Conservation (phyloP, 2,113 vertebrate genomes). For the Oncorhynchus clarkii region DNA sequence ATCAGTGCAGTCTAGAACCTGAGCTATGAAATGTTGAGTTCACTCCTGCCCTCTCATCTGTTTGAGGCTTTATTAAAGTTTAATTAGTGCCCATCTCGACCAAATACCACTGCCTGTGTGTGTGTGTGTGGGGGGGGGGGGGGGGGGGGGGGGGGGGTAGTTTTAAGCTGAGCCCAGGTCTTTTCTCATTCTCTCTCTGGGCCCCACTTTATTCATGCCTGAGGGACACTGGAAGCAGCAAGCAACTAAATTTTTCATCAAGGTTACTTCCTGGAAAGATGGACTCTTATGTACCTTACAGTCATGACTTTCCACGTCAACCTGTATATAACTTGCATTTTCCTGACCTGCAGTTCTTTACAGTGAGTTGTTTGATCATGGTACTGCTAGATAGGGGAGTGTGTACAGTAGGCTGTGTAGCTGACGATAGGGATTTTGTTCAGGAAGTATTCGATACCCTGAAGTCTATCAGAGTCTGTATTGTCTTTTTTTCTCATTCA, state of each 20-base stretch:
- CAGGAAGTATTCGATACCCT: slow-evolving; percentile 8
- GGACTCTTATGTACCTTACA: slow-evolving; percentile 18
- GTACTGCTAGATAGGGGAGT: slow-evolving; percentile 38
- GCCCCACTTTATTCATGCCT: slow-evolving; percentile 75
- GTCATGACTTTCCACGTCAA: no score
- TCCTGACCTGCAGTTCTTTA: slow-evolving; percentile 60
- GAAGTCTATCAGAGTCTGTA: slow-evolving; percentile 24
- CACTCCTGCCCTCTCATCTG: slow-evolving; percentile 75
- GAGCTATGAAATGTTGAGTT: slow-evolving; percentile 84
- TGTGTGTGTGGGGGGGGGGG: neutral
- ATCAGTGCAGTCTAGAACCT: slow-evolving; percentile 80
- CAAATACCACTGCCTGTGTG: slow-evolving; percentile 48
- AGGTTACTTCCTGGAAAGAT: slow-evolving; percentile 74
- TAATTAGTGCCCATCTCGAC: slow-evolving; percentile 78
- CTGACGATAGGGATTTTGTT: slow-evolving; percentile 12
- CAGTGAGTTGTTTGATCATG: slow-evolving; percentile 57
- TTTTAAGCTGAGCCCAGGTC: slow-evolving; percentile 68
- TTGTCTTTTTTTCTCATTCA: slow-evolving; percentile 23
- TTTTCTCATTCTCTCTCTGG: slow-evolving; percentile 60
- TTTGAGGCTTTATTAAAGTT: slow-evolving; percentile 85
- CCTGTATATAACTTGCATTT: slow-evolving; percentile 60
- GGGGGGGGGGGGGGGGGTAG: slow-evolving; percentile 33
- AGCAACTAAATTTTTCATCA: slow-evolving; percentile 80
- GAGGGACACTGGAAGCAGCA: slow-evolving; percentile 72
- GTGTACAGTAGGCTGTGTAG: slow-evolving; percentile 34